Base-by-base conservation (phyloP, 1,140 invertebrate species). In the Carposina sasakii region DNA sequence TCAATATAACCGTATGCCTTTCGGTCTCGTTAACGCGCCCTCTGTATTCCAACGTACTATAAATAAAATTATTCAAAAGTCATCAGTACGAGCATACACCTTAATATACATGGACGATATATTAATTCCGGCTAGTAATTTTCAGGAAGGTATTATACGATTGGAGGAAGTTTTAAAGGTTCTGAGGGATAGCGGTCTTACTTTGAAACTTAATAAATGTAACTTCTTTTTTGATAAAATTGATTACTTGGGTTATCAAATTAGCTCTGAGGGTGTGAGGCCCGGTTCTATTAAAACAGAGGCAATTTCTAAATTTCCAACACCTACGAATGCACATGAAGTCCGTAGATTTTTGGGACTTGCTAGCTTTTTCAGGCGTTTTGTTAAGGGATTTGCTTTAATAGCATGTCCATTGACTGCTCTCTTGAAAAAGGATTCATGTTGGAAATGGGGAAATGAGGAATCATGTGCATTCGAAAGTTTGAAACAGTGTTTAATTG, bases 301-400 rank as follows among this genome's bases (percentile, higher is more conserved):
- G 46, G 2, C 22, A 2, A 41, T 41, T 24, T 22, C 39, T 24
- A 13, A 41, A 24, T 41, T 41, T 23, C 39, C 39, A 28, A 9
- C 26, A 54, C 65, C 16, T 46, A 22, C 46, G 36, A 61, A 22
- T 48, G 52, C 9, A 9, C 58, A 68, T 22, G 54, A 60, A 6
- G 43, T 75, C 6, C 49, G 62, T 20, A 54, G 67, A 28, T 71
- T 70, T 48, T 17, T 73, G 1, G 67, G 71, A 1, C 20, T 57
- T 2, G 42, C 57, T 10, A 48, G 49, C 9, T 79, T 60, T 54
- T 76, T 71, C 48, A 39, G 60, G 34, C 52, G 55, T 39, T 78
- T 74, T 47, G 41, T 70, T 3, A 13, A 31, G 48, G 43, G 53
- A 26, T 66, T 56, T 31, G 54, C 63, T 2, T 0, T 48, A 22